These are phyloP conservation scores for Nesidiocoris tenuis DNA, from an alignment of 2,888 invertebrate species.

Conservation along the genomic window DNA sequence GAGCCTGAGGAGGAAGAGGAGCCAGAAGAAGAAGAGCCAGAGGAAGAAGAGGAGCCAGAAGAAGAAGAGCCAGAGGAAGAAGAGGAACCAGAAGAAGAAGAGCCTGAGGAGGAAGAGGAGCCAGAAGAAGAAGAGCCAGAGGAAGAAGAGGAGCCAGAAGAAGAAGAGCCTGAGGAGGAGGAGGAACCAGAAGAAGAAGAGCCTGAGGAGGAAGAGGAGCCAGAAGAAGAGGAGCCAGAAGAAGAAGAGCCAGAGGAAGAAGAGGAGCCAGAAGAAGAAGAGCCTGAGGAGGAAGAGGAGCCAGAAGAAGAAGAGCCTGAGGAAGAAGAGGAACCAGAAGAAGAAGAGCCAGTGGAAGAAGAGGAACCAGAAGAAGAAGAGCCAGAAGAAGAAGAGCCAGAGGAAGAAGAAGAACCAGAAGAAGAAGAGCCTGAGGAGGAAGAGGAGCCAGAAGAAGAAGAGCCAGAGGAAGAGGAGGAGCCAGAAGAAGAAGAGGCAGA, in stretches of 20 bases:
- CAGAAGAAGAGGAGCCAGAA: not conserved
- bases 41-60: not conserved
- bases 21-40: not conserved
- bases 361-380: not conserved
- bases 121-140: not conserved
- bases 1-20: not conserved
- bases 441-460: not conserved
- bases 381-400: not conserved
- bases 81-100: not conserved
- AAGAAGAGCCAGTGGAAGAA: not conserved
- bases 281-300: not conserved
- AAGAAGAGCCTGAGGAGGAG: constrained; percentile 1
- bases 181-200: not conserved
- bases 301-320: constrained; percentile 1
- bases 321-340: not conserved
- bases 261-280: constrained; percentile 2
- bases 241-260: too few relatives aligned
- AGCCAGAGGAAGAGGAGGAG: not conserved
- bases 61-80: constrained; percentile 9
- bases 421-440: too few relatives aligned
- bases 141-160: not conserved
- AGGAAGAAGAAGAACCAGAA: not conserved
- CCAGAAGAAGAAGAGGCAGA: constrained; percentile 11
- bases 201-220: not conserved
- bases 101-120: not conserved